Base-by-base conservation (phyloP, 1,140 invertebrate species). In the Protaetia brevitarsis region DNA sequence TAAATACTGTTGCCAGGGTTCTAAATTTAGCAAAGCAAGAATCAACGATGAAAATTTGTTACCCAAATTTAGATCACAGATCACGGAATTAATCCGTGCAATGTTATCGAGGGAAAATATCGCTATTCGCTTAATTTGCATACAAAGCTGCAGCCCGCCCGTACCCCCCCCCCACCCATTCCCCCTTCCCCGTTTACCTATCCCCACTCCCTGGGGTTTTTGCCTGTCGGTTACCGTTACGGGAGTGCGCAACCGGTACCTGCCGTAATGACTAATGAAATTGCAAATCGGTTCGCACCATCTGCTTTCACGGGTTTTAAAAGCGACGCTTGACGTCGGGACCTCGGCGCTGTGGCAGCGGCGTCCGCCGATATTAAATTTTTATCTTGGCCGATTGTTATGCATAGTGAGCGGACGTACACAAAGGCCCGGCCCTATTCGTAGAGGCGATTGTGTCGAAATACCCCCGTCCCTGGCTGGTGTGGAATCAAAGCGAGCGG, bases 121-220 rank as follows among this genome's bases (percentile, higher is more conserved):
- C 41, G 41, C 19, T 3, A 51, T 5, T 51, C 41, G 13, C 19
- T n/a, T 51, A 13, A 51, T 51, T 19, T 51, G 16, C 41, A 51
- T 51, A 51, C 11, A 51, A 51, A 51, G 41, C 41, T 51, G 13
- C 11, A 51, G 31, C n/a, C n/a, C n/a, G n/a, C n/a, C n/a, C n/a
- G n/a, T n/a, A n/a, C n/a, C n/a, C n/a, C n/a, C 13, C 13, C 31
- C 8, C 8, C 13, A 8, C 8, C 13, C 31, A 8, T 11, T 34
- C 13, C 8, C 13, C 8, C 31, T n/a, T 11, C 31, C 13, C 21
- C 19, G 41, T 23, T 19, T 6, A 19, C 19, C 41, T 3, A 51
- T 10, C 19, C 3, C 19, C 26, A 51, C 41, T 6, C 5, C 19
- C 2, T 13, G 10, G 19, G 13, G 21, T 6, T 23, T 5, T 11